Percentiles rank a stretch among this genome's conserved stretches.
Evolutionary conservation across 2,113 vertebrate genomes (phyloP).

Genomic region (Herpailurus yagouaroundi): DNA sequence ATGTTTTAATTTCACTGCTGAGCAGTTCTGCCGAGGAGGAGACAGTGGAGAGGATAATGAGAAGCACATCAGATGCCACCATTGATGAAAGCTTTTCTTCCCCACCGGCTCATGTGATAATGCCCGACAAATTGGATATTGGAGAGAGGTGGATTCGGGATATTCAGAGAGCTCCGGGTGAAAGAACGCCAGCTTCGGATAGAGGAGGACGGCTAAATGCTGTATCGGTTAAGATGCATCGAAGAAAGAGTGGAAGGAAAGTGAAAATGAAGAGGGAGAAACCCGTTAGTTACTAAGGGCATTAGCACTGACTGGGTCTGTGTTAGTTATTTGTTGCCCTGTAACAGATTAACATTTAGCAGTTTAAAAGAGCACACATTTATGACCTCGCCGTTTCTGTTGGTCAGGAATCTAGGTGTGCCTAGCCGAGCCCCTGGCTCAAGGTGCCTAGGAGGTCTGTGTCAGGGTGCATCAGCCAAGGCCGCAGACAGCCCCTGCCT

Average conservation of each 20-base stretch:
- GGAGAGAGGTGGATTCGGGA: background rate
- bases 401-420: background rate
- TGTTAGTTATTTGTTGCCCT: background rate
- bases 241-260: background rate
- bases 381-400: background rate
- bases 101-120: background rate
- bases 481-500: background rate
- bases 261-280: background rate
- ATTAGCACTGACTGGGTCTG: background rate
- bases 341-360: background rate
- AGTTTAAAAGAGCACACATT: background rate
- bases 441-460: background rate
- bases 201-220: background rate
- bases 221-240: background rate
- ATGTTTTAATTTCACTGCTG: slow-evolving; percentile 82
- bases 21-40: slow-evolving; percentile 71
- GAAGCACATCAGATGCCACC: slow-evolving; percentile 54
- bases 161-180: background rate
- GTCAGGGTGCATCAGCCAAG: background rate
- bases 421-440: background rate
- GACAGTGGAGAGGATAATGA: slow-evolving; percentile 70
- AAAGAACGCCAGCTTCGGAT: background rate
- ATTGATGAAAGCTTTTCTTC: slow-evolving; percentile 19
- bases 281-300: background rate
- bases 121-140: slow-evolving; percentile 31